Evolutionary conservation across 1,140 invertebrate genomes (phyloP).

Genomic region (Neodiprion virginianus): DNA sequence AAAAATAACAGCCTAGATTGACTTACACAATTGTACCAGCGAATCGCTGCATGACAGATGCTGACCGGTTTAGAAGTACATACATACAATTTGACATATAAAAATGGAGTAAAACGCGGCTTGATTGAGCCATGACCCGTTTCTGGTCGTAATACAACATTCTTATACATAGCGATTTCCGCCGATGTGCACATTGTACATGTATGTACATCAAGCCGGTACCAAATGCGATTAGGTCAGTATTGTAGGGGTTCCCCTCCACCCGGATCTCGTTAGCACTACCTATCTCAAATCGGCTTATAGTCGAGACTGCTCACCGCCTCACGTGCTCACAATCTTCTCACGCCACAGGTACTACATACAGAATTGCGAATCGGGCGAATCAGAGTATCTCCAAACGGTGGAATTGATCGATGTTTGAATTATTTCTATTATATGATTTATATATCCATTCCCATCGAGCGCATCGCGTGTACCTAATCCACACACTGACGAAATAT

Average conservation of each 20-base stretch:
- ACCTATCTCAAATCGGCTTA: conserved; percentile 31
- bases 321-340: neutral
- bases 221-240: conserved; percentile 32
- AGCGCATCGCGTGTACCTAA: too few species aligned
- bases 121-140: conserved; percentile 5
- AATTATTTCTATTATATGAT: too few species aligned
- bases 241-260: conserved; percentile 27
- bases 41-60: too few species aligned
- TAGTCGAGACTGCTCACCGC: conserved; percentile 1
- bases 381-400: too few species aligned
- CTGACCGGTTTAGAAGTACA: too few species aligned
- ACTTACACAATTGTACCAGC: too few species aligned
- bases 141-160: neutral
- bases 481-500: too few species aligned
- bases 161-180: neutral
- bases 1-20: too few species aligned
- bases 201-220: neutral
- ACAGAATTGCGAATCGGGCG: too few species aligned
- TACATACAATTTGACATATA: neutral
- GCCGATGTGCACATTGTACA: neutral
- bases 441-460: too few species aligned
- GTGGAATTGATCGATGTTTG: too few species aligned
- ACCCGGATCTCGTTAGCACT: conserved; percentile 32
- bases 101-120: neutral
- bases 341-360: too few species aligned